Conservation (phyloP, 1,140 invertebrate species). For the Macrosteles quadrilineatus region DNA sequence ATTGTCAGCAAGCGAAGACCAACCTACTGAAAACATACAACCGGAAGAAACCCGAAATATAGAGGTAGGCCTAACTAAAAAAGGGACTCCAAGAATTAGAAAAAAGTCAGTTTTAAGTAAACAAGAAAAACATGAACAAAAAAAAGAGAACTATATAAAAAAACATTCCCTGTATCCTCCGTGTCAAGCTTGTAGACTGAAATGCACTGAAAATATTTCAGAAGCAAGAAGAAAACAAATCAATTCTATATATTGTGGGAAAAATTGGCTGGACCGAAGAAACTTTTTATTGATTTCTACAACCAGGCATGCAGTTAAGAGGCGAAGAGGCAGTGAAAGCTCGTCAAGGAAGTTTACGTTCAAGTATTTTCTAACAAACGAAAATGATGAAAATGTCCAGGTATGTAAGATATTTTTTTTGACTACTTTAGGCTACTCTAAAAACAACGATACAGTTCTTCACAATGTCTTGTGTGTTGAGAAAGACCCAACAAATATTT, state of each 20-base stretch:
- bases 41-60: no score
- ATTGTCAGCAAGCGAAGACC: no score
- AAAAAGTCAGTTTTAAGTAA: no score
- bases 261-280: not conserved
- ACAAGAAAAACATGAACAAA: no score
- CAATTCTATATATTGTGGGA: not conserved
- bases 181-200: not conserved
- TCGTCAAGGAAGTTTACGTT: no score
- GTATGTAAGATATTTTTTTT: slow-evolving; percentile 32
- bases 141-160: not conserved
- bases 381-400: no score
- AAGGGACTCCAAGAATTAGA: not conserved
- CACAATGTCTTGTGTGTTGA: slow-evolving; percentile 1
- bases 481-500: not conserved
- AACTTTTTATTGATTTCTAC: slow-evolving; percentile 10
- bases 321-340: no score
- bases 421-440: slow-evolving; percentile 20
- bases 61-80: no score
- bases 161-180: not conserved
- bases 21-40: no score
- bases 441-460: slow-evolving; percentile 20
- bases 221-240: no score
- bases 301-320: no score
- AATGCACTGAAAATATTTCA: not conserved
- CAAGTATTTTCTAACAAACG: no score